Evolutionary conservation across 2,113 vertebrate species (phyloP), one percentile per base, ranked within the genome.

Genomic region (Ceyx melanurus): DNA sequence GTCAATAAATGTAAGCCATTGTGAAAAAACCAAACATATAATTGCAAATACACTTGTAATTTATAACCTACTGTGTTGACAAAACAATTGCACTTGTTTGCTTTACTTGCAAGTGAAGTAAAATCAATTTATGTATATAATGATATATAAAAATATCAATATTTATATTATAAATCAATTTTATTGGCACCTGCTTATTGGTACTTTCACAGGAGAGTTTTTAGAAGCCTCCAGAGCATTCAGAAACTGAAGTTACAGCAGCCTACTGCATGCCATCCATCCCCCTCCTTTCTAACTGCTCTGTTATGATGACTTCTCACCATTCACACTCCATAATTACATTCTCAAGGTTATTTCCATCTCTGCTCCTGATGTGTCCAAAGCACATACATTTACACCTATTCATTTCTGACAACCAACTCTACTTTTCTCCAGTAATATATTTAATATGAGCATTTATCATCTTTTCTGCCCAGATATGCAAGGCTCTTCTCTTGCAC

Each of bases 341-440:
- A 68, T 96, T 94, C 61, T 86, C 90, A 93, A 88, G 90, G 94
- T 91, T 95, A 91, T 88, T 96, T 95, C 88, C 72, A 71, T 93
- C 86, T 90, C 68, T 88, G 7, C 31, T 89, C n/a, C 79, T 77
- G 51, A 83, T 95, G 82, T 71, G 92, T 90, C 93, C 72, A 74
- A 86, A 80, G 56, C 61, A 94, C 62, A 64, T 77, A 82, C 71
- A 95, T 91, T 95, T 92, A 74, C n/a, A 94, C 43, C 90, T 91
- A 90, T 90, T 94, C 33, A 83, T 91, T 96, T 91, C 61, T 94
- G 88, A 91, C 86, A 96, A 67, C 72, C 60, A 74, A 77, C 60
- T 93, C 93, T 80, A 43, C 90, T 86, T 90, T 91, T 71, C 68
- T 91, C 86, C 86, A 81, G 58, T 91, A 94, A 81, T 93, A 53